A percentile compares a stretch with the other conserved stretches of the same genome.
Evolutionary conservation across 1,140 invertebrate genomes (phyloP).

Genomic region (Lucilia cuprina): DNA sequence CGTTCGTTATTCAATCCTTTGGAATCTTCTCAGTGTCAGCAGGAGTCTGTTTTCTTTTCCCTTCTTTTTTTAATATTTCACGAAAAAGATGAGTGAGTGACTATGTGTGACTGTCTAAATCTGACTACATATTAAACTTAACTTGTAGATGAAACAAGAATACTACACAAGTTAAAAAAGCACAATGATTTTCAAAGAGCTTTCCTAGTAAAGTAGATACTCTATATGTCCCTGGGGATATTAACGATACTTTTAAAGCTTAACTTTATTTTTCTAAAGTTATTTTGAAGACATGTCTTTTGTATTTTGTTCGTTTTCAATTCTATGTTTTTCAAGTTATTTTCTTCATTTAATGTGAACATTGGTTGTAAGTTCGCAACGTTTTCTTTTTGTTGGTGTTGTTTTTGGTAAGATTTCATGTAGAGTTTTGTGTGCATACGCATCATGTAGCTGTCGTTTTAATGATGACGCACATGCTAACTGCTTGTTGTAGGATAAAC

Average conservation of each 20-base stretch:
- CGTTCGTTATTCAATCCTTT: too few species aligned
- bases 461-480: slow-evolving; percentile 27
- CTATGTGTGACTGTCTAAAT: neutral
- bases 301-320: neutral
- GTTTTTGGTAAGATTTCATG: neutral
- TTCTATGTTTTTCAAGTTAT: neutral
- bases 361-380: slow-evolving; percentile 1
- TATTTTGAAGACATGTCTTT: neutral
- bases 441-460: slow-evolving; percentile 33
- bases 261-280: slow-evolving; percentile 15
- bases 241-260: slow-evolving; percentile 26
- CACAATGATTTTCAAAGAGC: neutral
- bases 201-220: slow-evolving; percentile 3
- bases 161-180: neutral
- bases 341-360: neutral
- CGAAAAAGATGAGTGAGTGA: slow-evolving; percentile 23
- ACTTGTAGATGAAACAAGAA: neutral
- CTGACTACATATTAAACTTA: slow-evolving; percentile 1
- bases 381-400: neutral
- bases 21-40: too few species aligned
- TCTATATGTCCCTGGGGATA: slow-evolving; percentile 24
- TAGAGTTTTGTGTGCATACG: slow-evolving; percentile 26
- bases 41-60: too few species aligned
- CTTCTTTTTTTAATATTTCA: neutral
- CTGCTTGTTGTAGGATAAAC: slow-evolving; percentile 5